Conservation (phyloP, 2,113 vertebrate species). For the Mugil cephalus region DNA sequence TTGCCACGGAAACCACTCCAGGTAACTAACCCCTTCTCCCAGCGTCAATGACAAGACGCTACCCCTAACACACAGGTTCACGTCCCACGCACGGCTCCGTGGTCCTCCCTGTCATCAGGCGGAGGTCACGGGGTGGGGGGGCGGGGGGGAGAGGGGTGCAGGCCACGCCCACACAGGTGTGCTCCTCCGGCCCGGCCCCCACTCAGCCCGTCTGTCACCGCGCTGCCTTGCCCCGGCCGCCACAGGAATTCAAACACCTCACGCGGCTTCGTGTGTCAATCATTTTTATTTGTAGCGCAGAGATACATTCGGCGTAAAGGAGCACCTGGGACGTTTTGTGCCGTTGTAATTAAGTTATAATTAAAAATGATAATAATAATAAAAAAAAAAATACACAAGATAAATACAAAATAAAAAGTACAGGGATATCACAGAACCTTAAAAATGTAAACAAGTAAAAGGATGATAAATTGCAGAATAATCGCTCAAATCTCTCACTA, state of each 20-base stretch:
- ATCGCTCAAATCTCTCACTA: constrained; percentile 9
- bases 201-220: constrained; percentile 54
- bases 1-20: constrained; percentile 28
- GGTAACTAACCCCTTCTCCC: constrained; percentile 39
- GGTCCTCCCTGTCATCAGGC: constrained; percentile 68
- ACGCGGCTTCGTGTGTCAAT: constrained; percentile 42
- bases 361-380: background rate
- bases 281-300: constrained; percentile 67
- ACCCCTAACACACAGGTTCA: background rate
- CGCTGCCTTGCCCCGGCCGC: background rate
- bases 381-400: constrained; percentile 10
- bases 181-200: constrained; percentile 49
- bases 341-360: background rate
- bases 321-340: constrained; percentile 7
- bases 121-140: no score
- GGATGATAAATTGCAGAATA: no score
- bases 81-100: background rate
- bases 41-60: constrained; percentile 17
- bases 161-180: constrained; percentile 76
- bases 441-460: constrained; percentile 32
- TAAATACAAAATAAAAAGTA: constrained; percentile 45
- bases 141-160: no score
- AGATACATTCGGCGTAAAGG: constrained; percentile 55
- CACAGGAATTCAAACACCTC: constrained; percentile 61
- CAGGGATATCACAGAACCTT: background rate